Percentiles rank a stretch among this genome's conserved stretches.
These are phyloP conservation scores for Tinea trinotella DNA, from an alignment of 2,888 invertebrate genomes.

Conservation along the genomic window DNA sequence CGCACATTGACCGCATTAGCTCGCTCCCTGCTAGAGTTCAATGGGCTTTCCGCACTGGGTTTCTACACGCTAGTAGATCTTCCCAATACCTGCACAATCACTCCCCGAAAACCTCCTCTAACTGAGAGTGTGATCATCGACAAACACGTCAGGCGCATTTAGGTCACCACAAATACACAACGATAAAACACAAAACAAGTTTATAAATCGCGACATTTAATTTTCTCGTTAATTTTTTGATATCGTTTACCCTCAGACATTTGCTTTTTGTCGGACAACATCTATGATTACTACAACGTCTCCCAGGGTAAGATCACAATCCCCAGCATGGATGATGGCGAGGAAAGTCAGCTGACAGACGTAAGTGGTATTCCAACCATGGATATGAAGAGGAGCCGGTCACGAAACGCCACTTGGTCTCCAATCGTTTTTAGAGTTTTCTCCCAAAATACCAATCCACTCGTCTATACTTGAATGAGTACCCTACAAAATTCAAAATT, in stretches of 20 bases:
- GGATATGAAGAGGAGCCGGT: conserved; percentile 25
- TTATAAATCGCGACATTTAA: conserved; percentile 11
- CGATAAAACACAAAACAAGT: neutral
- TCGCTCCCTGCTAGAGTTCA: conserved; percentile 62
- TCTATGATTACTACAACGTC: conserved; percentile 94
- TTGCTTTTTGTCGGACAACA: conserved; percentile 87
- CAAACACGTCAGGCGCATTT: conserved; percentile 30
- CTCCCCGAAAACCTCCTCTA: conserved; percentile 32
- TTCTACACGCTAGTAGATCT: conserved; percentile 23
- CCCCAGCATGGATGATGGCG: conserved; percentile 95
- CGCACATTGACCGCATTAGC: conserved; percentile 39
- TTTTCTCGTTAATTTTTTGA: conserved; percentile 38
- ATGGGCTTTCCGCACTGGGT: conserved; percentile 56
- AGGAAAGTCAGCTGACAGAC: conserved; percentile 90
- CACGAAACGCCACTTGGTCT: conserved; percentile 22
- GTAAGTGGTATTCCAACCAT: conserved; percentile 76
- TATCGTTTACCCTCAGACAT: conserved; percentile 72
- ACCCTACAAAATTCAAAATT: conserved; percentile 1
- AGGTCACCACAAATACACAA: conserved; percentile 31
- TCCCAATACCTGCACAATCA: conserved; percentile 48
- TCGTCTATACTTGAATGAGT: neutral
- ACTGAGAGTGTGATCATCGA: conserved; percentile 28
- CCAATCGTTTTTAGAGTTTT: neutral
- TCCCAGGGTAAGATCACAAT: conserved; percentile 97
- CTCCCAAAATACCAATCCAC: conserved; percentile 1